phyloP scores from a whole-genome alignment of 2,797 vertebrate genomes.

The Centropyge bicolor region DNA sequence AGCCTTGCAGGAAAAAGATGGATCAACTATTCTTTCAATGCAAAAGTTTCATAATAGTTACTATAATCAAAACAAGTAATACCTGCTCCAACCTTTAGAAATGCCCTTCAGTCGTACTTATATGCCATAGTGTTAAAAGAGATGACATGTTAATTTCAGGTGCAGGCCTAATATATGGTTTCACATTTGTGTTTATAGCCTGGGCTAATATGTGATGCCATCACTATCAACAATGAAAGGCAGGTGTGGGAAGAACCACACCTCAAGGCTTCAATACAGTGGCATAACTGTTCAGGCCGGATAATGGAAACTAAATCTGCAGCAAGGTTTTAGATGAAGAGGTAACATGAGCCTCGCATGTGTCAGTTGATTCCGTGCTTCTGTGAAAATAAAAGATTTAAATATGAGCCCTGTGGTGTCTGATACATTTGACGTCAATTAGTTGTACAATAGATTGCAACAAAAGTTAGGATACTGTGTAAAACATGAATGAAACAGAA shows the following conservation, averaged over 20 bases:
- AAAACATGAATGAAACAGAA: no score
- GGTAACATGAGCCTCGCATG: neutral
- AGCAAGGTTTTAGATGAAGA: constrained; percentile 9
- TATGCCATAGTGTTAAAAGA: neutral
- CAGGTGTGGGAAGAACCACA: constrained; percentile 10
- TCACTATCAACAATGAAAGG: constrained; percentile 2
- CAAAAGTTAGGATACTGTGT: no score
- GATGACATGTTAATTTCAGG: constrained; percentile 17
- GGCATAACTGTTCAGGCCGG: neutral
- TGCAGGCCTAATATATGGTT: neutral
- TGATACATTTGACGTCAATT: neutral
- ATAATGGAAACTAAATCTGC: constrained; percentile 12
- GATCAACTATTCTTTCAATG: neutral
- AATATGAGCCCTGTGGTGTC: neutral
- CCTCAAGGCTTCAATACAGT: constrained; percentile 14
- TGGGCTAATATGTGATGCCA: constrained; percentile 2
- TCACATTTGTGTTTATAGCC: neutral
- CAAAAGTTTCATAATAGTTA: neutral
- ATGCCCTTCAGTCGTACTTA: neutral
- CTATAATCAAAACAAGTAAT: neutral
- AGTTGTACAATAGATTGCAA: neutral
- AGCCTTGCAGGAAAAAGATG: neutral
- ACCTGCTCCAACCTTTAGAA: neutral
- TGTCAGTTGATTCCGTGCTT: neutral
- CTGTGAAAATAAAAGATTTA: constrained; percentile 15